Evolutionary conservation across 2,888 invertebrate species (phyloP).

Genomic region (Ormyrus thymus): DNA sequence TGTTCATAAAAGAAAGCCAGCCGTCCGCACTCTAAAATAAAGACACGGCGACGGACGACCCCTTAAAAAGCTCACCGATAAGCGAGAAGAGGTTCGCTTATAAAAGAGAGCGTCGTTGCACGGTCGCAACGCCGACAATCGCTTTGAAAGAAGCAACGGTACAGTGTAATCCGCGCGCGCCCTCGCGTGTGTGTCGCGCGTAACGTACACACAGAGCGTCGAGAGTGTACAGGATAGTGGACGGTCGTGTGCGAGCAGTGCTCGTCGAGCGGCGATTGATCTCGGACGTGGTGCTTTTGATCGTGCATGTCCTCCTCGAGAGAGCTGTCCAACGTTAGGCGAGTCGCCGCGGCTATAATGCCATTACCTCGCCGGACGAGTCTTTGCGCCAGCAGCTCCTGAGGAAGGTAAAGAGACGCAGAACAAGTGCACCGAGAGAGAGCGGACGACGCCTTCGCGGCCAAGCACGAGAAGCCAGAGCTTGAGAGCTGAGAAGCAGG

Average conservation of each 20-base stretch:
- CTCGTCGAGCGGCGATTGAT: slow-evolving; percentile 52
- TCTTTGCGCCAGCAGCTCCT: slow-evolving; percentile 20
- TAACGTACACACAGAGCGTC: slow-evolving; percentile 11
- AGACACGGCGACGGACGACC: not conserved
- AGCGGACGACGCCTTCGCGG: slow-evolving; percentile 9
- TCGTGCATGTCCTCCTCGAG: slow-evolving; percentile 35
- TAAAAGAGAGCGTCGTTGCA: too few relatives aligned
- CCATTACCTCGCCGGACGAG: slow-evolving; percentile 36
- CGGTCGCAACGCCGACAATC: too few relatives aligned
- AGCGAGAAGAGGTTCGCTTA: not conserved
- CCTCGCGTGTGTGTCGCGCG: slow-evolving; percentile 27
- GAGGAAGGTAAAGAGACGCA: slow-evolving; percentile 2
- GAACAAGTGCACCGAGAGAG: not conserved
- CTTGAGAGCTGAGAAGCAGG: not conserved
- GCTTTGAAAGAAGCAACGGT: not conserved
- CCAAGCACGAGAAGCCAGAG: slow-evolving; percentile 5
- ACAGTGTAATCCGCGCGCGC: slow-evolving; percentile 17
- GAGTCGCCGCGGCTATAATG: slow-evolving; percentile 45
- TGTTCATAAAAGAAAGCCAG: not conserved
- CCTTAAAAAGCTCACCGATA: not conserved
- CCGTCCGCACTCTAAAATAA: not conserved
- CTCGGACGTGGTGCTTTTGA: slow-evolving; percentile 37
- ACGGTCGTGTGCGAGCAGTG: slow-evolving; percentile 27
- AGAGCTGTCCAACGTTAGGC: slow-evolving; percentile 34
- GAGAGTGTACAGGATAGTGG: not conserved